Evolutionary conservation across 2,888 invertebrate species (phyloP), one percentile per base, ranked within the genome.

Genomic region (Lacanobia oleracea): DNA sequence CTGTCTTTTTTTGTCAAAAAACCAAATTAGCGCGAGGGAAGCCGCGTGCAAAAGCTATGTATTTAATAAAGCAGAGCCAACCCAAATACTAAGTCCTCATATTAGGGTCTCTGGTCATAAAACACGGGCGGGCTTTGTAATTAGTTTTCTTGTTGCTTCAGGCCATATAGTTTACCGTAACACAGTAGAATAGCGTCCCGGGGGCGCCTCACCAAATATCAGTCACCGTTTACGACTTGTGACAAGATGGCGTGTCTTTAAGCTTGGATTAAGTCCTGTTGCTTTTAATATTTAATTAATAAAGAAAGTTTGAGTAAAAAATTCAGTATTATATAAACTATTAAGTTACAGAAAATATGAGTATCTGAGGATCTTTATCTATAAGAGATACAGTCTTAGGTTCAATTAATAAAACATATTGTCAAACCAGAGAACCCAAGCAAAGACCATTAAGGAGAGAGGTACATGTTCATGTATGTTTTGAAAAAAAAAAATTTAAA

Each of bases 121-220:
- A 85, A 83, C 83, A 67, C 54, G 61, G 45, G 33, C 54, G 51
- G 67, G 73, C 63, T 84, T 70, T 48, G 81, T 84, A 85, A 84
- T 84, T 84, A 84, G 83, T 83, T 84, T 83, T 83, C 85, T 82
- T 82, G 83, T 79, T 76, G 77, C 71, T 75, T 59, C 71, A 67
- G 37, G 56, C 67, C 70, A 75, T 75, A 69, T 67, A 77, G 83
- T 67, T 76, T 63, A 70, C 64, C 72, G 72, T 74, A 63, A 67
- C 59, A 60, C 45, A 73, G 48, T 70, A 67, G 63, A 59, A 61
- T 63, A 37, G 18, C 48, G 57, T 66, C 66, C 18, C 67, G 48
- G 62, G 50, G 67, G 60, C 54, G 23, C 50, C 10, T 45, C 21
- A n/a, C 62, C 54, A 62, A 81, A 81, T 71, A 67, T 82, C 75